Base-by-base conservation (phyloP, 2,888 invertebrate species). In the Mythimna ferrago region DNA sequence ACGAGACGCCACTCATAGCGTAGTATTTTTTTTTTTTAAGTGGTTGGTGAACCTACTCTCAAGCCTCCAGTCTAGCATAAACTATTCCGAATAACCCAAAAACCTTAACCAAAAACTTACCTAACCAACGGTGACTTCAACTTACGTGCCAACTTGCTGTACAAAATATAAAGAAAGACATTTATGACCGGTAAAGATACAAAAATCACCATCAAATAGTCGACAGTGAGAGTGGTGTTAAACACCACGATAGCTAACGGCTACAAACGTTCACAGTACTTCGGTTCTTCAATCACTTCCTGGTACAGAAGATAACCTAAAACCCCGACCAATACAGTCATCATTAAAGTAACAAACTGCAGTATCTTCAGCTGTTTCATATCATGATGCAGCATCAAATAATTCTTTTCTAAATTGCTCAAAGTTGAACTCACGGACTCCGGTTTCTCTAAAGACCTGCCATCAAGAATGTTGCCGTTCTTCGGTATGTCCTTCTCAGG, bases 371-470 rank as follows among this genome's bases (percentile, higher is more conserved):
- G 67, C 64, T 86, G 92, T 21, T 92, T 87, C 2, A 96, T 86
- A 72, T 95, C 92, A 10, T 86, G 88, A 53, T 93, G 92, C 0
- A 96, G 68, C 0, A 81, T 82, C 38, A 92, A 92, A 53, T 94
- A 94, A 65, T 94, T 94, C 35, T 87, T 88, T 71, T 96, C 94
- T 7, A 96, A 78, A 51, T 92, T 93, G 21, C 91, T 93, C 11
- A 95, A 60, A 1, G 99, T 98, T 38, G 98, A 97, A 77, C 97
- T 97, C 5, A 97, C 98, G 0, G 98, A 98, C n/a, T 98, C 98
- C 2, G 95, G 98, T 57, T 97, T 99, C 7, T 98, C 99, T 83
- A 96, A 57, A 0, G 76, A 60, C 66, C 90, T 91, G 1, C 73
- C 75, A 0, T 95, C 93, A 0, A 87, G 63, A 0, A 93, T 26